These are phyloP conservation scores for Planococcus citri DNA, from an alignment of 1,140 invertebrate genomes.

Conservation along the genomic window DNA sequence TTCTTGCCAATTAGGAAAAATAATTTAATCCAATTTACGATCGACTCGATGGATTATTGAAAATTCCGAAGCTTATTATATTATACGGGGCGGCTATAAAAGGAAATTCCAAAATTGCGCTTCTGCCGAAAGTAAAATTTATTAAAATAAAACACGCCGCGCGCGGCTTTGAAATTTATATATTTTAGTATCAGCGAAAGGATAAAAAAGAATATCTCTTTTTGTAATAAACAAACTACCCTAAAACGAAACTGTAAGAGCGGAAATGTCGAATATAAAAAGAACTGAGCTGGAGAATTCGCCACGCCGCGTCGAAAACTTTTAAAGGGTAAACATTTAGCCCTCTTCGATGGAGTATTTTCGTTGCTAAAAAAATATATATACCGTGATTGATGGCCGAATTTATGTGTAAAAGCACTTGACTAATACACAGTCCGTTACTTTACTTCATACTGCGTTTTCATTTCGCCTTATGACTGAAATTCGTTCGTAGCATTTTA, in stretches of 20 bases:
- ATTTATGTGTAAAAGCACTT: not conserved
- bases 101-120: not conserved
- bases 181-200: not conserved
- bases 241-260: not conserved
- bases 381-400: not conserved
- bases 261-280: not conserved
- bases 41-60: not conserved
- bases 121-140: not conserved
- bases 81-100: not conserved
- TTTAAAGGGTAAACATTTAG: not conserved
- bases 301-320: not conserved
- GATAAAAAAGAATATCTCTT: not conserved
- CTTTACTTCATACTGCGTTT: not conserved
- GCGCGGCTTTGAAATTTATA: not conserved
- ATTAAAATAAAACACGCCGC: not conserved
- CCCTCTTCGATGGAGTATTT: not conserved
- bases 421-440: not conserved
- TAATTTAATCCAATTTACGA: not conserved
- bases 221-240: not conserved
- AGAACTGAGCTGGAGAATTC: not conserved
- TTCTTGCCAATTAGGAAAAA: no score
- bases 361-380: not conserved
- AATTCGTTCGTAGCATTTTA: not conserved
- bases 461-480: not conserved
- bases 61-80: not conserved